Evolutionary conservation across 2,797 vertebrate species (phyloP).

Genomic region (Anableps anableps): DNA sequence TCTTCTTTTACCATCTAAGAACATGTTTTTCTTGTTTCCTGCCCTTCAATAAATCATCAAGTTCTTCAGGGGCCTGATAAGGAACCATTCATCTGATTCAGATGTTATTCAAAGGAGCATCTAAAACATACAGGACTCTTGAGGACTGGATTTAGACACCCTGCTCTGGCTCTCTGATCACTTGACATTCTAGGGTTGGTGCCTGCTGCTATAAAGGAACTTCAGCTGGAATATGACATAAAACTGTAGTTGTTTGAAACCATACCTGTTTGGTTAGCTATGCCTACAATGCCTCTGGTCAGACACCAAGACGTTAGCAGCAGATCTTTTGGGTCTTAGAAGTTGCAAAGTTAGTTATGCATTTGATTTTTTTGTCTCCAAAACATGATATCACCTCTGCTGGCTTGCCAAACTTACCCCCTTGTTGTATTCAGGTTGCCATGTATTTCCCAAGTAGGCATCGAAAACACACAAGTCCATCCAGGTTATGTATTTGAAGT

Average conservation of each 20-base stretch:
- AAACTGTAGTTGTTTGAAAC: background rate
- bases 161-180: background rate
- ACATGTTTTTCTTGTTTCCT: too few relatives aligned
- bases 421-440: too few relatives aligned
- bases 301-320: background rate
- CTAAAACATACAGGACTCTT: background rate
- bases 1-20: background rate
- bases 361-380: background rate
- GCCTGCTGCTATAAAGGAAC: background rate
- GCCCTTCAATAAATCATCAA: background rate
- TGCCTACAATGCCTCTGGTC: too few relatives aligned
- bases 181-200: background rate
- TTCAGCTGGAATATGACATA: background rate
- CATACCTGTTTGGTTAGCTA: background rate
- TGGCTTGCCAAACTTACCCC: too few relatives aligned
- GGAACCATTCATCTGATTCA: background rate
- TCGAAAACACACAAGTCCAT: too few relatives aligned
- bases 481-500: too few relatives aligned
- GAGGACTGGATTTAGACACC: background rate
- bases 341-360: background rate
- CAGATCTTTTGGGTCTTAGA: background rate
- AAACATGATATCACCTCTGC: too few relatives aligned
- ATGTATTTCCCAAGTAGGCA: too few relatives aligned
- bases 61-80: background rate
- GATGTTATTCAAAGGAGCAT: background rate